Evolutionary conservation across 2,797 vertebrate species (phyloP).

Genomic region (Eleutherodactylus coqui): DNA sequence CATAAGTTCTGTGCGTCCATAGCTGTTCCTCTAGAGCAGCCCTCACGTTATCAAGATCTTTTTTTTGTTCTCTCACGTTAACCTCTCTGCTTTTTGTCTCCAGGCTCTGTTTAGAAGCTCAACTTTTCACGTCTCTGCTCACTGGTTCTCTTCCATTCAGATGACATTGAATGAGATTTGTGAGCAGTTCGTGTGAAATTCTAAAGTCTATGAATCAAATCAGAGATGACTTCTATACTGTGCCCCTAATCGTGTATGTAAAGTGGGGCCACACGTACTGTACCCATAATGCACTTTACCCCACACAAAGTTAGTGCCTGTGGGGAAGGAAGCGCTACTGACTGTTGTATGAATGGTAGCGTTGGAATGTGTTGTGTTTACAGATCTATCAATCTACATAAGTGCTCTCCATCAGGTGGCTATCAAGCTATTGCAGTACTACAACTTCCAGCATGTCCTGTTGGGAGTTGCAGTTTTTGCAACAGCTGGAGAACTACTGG

Average conservation of each 20-base stretch:
- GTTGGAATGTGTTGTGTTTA: not conserved
- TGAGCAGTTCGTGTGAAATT: not conserved
- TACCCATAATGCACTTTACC: conserved; percentile 8
- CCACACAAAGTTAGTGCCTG: not conserved
- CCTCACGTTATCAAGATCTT: not conserved
- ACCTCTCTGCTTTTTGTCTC: conserved; percentile 19
- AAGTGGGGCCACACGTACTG: not conserved
- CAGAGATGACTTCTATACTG: not conserved
- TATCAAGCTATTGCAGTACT: no score
- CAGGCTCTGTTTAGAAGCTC: not conserved
- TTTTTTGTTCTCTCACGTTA: not conserved
- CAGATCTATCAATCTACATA: not conserved
- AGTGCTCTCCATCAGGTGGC: not conserved
- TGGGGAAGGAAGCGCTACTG: not conserved
- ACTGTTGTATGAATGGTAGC: not conserved
- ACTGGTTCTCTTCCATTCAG: not conserved
- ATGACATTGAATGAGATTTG: not conserved
- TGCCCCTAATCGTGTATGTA: not conserved
- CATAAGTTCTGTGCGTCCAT: not conserved
- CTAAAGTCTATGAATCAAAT: not conserved
- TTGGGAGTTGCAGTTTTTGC: not conserved
- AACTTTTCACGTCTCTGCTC: not conserved
- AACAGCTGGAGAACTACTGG: not conserved
- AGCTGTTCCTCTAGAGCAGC: no score
- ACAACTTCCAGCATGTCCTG: not conserved